Evolutionary conservation across 2,113 vertebrate genomes (phyloP).

Genomic region (Dissostichus mawsoni): DNA sequence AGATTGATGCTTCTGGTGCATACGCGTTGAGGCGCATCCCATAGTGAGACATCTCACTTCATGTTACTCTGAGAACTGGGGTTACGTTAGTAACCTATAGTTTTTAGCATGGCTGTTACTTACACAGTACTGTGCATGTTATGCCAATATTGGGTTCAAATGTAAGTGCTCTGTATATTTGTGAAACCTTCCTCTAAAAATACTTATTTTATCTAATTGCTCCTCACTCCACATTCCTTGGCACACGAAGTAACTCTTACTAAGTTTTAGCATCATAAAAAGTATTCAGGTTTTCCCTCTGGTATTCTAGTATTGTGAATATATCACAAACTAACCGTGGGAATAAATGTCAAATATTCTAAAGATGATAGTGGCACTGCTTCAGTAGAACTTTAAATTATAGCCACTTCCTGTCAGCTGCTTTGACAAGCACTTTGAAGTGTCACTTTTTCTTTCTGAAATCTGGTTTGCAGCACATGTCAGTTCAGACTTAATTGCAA

Average conservation of each 20-base stretch:
- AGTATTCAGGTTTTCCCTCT: not conserved
- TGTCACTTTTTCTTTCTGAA: not conserved
- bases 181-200: not conserved
- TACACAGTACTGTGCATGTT: not conserved
- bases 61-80: no score
- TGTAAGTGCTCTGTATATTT: not conserved
- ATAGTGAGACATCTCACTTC: no score
- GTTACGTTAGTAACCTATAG: no score
- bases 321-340: slow-evolving; percentile 5
- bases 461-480: slow-evolving; percentile 21
- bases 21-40: no score
- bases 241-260: not conserved
- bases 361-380: slow-evolving; percentile 9
- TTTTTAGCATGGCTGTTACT: not conserved
- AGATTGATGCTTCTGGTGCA: no score
- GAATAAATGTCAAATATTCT: slow-evolving; percentile 4
- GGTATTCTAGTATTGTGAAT: not conserved
- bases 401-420: slow-evolving; percentile 12
- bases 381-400: slow-evolving; percentile 29
- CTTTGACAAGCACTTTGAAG: slow-evolving; percentile 55
- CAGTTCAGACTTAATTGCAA: slow-evolving; percentile 52
- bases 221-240: not conserved
- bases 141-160: not conserved
- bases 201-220: not conserved
- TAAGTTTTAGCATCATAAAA: not conserved